Evolutionary conservation across 2,113 vertebrate species (phyloP).

Genomic region (Eurystomus gularis): DNA sequence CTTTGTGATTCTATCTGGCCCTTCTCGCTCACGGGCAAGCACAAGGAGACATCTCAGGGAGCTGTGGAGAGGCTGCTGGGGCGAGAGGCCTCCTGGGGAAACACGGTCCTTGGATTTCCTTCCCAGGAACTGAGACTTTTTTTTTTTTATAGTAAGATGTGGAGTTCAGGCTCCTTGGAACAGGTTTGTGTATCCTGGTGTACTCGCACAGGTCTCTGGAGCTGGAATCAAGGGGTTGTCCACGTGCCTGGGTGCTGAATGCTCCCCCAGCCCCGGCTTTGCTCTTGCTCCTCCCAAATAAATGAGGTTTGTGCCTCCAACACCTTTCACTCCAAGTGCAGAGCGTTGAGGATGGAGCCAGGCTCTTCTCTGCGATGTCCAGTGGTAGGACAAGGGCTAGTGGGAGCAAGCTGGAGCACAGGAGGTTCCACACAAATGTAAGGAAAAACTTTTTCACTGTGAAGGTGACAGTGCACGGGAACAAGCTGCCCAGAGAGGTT

Average conservation of each 20-base stretch:
- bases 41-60: neutral
- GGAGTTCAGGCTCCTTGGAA: neutral
- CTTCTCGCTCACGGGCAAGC: rapidly evolving
- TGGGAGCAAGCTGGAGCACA: too few relatives aligned
- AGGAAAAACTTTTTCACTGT: too few relatives aligned
- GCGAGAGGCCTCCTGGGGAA: too few relatives aligned
- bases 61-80: neutral
- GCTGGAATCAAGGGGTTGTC: neutral
- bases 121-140: neutral
- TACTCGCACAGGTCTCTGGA: neutral
- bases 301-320: neutral
- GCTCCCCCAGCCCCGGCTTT: neutral
- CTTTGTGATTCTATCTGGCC: neutral
- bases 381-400: too few relatives aligned
- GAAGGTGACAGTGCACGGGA: too few relatives aligned
- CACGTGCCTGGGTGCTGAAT: rapidly evolving
- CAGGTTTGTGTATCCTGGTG: too few relatives aligned
- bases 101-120: neutral
- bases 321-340: too few relatives aligned
- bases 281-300: neutral
- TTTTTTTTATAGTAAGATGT: neutral
- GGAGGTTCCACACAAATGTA: too few relatives aligned
- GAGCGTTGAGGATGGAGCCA: too few relatives aligned
- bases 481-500: too few relatives aligned
- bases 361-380: too few relatives aligned